These are phyloP conservation scores for Nomia melanderi DNA, from an alignment of 1,140 invertebrate species.

Conservation along the genomic window DNA sequence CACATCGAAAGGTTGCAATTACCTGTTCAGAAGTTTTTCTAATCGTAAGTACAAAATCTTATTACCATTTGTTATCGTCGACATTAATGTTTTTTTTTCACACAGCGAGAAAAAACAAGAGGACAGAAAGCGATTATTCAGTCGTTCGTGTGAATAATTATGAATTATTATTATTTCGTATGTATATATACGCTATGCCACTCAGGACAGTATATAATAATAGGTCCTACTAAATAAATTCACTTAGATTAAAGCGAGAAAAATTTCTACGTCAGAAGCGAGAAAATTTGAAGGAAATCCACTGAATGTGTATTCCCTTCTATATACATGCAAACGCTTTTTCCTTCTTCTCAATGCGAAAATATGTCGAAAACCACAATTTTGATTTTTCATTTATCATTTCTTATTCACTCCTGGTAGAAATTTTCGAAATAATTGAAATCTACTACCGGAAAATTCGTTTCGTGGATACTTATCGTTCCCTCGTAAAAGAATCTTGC, in stretches of 20 bases:
- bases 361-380: constrained; percentile 35
- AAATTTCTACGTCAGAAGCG: constrained; percentile 44
- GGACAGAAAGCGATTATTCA: constrained; percentile 37
- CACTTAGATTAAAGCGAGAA: constrained; percentile 34
- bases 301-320: constrained; percentile 1
- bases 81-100: not conserved
- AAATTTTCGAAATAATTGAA: constrained; percentile 28
- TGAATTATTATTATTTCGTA: constrained; percentile 31
- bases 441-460: not conserved
- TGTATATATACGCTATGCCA: constrained; percentile 28
- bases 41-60: constrained; percentile 52
- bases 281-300: constrained; percentile 37
- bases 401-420: constrained; percentile 22
- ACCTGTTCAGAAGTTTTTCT: constrained; percentile 68
- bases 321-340: constrained; percentile 25
- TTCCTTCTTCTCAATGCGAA: constrained; percentile 32
- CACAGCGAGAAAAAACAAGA: not conserved
- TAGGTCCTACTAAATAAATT: constrained; percentile 36
- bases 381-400: not conserved
- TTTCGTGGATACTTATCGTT: constrained; percentile 12
- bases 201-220: constrained; percentile 39
- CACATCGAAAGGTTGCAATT: constrained; percentile 51
- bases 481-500: not conserved
- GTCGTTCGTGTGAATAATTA: constrained; percentile 40
- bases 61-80: constrained; percentile 12